Evolutionary conservation across 2,113 vertebrate species (phyloP), one percentile per base, ranked within the genome.

Genomic region (Heptranchias perlo): DNA sequence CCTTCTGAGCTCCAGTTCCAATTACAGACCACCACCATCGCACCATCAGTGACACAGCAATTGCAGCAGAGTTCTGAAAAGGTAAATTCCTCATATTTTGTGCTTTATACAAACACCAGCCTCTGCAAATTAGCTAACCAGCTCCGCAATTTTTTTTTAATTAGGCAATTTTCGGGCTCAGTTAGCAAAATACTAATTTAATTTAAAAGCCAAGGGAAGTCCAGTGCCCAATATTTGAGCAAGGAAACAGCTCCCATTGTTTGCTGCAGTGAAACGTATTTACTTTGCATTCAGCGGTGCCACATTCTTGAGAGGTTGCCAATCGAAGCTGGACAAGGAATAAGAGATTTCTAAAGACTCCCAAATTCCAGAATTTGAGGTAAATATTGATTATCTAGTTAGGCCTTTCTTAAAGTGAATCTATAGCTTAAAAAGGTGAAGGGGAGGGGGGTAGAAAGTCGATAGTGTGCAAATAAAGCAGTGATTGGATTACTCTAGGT

Each of bases 181-280:
- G 44, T 44, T 1, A 73, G 65, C 65, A 52, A 95, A 67, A 69
- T 67, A 69, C 39, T 69, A 47, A 95, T 52, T 95, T 69, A 69
- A 95, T 95, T 95, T 47, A 73, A 73, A 95, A 95, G 65, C 64
- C 65, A 47, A 95, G 44, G 65, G 44, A 64, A 65, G 64, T 6
- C 64, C 94, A 52, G 65, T 44, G 49, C 94, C 64, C 44, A 73
- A 69, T 95, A 95, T 69, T 95, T 95, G 94, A 31, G 65, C 47
- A 35, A 95, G 44, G 44, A 95, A 69, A 67, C 65, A 69, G 25
- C 44, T 69, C 94, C 94, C 65, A 95, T 95, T 95, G 94, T 95
- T 69, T 44, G 4, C 44, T 4, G 0, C 93, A 69, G 3, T 64
- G 91, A 64, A 93, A 93, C n/a, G 23, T 39, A 23, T 93, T 62